Conservation (phyloP, 1,140 invertebrate genomes). For the Dolichoris vasculosae region DNA sequence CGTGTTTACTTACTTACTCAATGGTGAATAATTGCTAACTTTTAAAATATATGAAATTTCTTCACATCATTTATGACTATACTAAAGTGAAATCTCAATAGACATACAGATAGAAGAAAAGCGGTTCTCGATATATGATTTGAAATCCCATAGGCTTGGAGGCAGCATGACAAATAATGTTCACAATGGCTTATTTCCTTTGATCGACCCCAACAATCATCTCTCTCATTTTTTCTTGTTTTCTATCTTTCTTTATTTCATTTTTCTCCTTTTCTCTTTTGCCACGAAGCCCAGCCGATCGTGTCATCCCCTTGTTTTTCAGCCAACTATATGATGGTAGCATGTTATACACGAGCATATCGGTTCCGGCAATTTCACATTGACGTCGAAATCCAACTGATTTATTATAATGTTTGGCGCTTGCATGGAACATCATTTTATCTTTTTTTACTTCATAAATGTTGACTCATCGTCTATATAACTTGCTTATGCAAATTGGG, state of each 20-base stretch:
- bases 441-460: constrained; percentile 49
- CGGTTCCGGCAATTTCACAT: constrained; percentile 74
- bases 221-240: constrained; percentile 27
- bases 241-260: background rate
- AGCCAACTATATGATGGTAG: constrained; percentile 24
- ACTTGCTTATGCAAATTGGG: constrained; percentile 56
- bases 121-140: constrained; percentile 55
- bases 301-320: constrained; percentile 48
- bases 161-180: constrained; percentile 73
- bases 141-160: constrained; percentile 64
- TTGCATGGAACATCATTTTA: constrained; percentile 53
- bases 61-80: background rate
- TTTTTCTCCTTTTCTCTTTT: background rate
- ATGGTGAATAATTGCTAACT: constrained; percentile 7
- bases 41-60: constrained; percentile 3
- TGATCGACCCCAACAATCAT: constrained; percentile 54
- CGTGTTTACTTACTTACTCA: background rate
- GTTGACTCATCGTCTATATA: constrained; percentile 53
- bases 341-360: constrained; percentile 72
- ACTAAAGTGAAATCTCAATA: constrained; percentile 60
- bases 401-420: constrained; percentile 72
- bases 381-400: constrained; percentile 66
- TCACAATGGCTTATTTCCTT: constrained; percentile 70
- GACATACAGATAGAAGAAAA: constrained; percentile 47
- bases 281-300: background rate